These are phyloP conservation scores for Melanotaenia pygmaea DNA, from an alignment of 2,797 vertebrate genomes.

Conservation along the genomic window DNA sequence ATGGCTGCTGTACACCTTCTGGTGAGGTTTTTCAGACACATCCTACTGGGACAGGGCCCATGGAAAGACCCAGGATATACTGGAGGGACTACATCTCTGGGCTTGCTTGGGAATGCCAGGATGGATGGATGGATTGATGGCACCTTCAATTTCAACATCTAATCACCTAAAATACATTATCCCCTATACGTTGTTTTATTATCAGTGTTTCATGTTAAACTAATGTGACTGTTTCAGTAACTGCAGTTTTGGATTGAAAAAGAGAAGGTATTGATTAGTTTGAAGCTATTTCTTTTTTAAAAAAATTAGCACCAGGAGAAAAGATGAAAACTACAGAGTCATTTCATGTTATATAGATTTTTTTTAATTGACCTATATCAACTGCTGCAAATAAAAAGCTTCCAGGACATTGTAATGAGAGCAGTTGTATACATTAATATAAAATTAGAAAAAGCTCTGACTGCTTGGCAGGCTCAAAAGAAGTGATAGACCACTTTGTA, in stretches of 20 bases:
- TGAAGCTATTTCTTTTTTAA: not conserved
- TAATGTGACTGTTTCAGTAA: conserved; percentile 5
- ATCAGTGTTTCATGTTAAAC: not conserved
- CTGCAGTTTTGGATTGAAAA: not conserved
- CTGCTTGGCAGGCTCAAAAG: not conserved
- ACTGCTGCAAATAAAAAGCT: not conserved
- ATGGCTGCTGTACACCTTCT: no score
- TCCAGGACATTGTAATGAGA: not conserved
- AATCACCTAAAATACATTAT: not conserved
- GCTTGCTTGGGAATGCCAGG: no score
- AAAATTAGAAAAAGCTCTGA: not conserved
- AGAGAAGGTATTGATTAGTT: not conserved
- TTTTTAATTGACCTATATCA: not conserved
- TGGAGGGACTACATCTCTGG: no score
- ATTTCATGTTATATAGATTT: not conserved
- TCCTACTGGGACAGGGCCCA: no score
- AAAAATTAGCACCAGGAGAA: not conserved
- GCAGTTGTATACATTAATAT: not conserved
- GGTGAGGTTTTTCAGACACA: no score
- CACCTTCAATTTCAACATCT: not conserved
- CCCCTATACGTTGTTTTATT: not conserved
- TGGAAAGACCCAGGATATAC: no score
- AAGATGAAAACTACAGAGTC: not conserved
- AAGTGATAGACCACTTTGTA: not conserved
- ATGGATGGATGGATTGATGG: no score